These are phyloP conservation scores for Chymomyza fuscimana DNA, from an alignment of 2,888 invertebrate species.

Conservation along the genomic window DNA sequence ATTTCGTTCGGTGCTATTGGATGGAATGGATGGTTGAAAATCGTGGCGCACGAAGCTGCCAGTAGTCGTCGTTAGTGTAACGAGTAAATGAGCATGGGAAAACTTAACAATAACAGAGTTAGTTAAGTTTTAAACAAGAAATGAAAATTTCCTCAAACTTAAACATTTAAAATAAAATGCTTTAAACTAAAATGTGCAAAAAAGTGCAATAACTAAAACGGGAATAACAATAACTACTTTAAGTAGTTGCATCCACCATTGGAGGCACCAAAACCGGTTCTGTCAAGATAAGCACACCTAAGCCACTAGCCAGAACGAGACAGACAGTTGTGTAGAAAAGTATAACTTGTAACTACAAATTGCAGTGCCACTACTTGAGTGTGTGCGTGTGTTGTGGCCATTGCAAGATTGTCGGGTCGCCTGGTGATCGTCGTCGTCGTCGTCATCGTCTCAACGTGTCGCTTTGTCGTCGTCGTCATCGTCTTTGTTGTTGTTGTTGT, in stretches of 20 bases:
- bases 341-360: conserved; percentile 68
- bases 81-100: conserved; percentile 45
- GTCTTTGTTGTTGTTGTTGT: conserved; percentile 7
- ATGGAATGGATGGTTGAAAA: conserved; percentile 74
- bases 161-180: not conserved
- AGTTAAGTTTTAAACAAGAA: not conserved
- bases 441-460: conserved; percentile 29
- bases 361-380: conserved; percentile 49
- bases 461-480: conserved; percentile 10
- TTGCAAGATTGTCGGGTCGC: conserved; percentile 54
- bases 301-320: conserved; percentile 63
- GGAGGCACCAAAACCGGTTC: conserved; percentile 60
- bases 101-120: conserved; percentile 13
- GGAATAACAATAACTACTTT: conserved; percentile 34
- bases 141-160: not conserved
- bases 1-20: conserved; percentile 79
- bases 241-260: conserved; percentile 44
- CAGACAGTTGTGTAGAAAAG: conserved; percentile 56
- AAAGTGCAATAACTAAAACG: conserved; percentile 31
- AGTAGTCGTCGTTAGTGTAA: conserved; percentile 35
- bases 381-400: conserved; percentile 29
- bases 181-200: conserved; percentile 5
- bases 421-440: conserved; percentile 23
- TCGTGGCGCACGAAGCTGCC: conserved; percentile 66
- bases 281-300: conserved; percentile 49